phyloP scores from a whole-genome alignment of 2,888 invertebrate species.

The Polymixis flavicincta region DNA sequence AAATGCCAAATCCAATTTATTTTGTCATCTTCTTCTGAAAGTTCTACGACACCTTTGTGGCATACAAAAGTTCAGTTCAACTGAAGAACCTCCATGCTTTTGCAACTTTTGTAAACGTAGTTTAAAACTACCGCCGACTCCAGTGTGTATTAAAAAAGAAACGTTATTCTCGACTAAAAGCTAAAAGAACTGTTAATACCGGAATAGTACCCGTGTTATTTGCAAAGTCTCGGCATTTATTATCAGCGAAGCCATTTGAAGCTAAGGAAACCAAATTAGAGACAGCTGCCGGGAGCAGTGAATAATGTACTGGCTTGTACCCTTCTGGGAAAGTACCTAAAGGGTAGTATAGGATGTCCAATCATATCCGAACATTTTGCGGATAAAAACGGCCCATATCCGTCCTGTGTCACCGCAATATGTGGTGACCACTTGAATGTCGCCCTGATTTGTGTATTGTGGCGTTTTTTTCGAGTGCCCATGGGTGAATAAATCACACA shows the following conservation, averaged over 20 bases:
- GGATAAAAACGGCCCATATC: constrained; percentile 59
- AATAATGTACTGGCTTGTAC: constrained; percentile 62
- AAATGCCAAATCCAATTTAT: constrained; percentile 36
- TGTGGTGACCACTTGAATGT: constrained; percentile 61
- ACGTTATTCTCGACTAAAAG: neutral
- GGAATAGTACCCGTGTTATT: constrained; percentile 48
- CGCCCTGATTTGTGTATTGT: constrained; percentile 68
- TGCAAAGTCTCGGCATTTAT: constrained; percentile 57
- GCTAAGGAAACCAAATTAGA: constrained; percentile 61
- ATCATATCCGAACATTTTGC: constrained; percentile 38
- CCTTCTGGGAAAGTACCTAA: constrained; percentile 24
- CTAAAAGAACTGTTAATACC: constrained; percentile 48
- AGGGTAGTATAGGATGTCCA: constrained; percentile 36
- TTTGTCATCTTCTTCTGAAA: constrained; percentile 31
- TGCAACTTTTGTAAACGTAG: constrained; percentile 23
- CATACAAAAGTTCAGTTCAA: constrained; percentile 39
- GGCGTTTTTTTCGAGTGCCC: constrained; percentile 52
- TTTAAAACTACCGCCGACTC: constrained; percentile 21
- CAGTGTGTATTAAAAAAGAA: constrained; percentile 12
- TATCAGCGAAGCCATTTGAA: constrained; percentile 57
- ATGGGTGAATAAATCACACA: constrained; percentile 59
- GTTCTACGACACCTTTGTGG: constrained; percentile 38
- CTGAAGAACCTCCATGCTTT: constrained; percentile 33
- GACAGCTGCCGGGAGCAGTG: constrained; percentile 63
- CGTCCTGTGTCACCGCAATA: constrained; percentile 53